Conservation (phyloP, 2,888 invertebrate genomes). For the Eupithecia inturbata region DNA sequence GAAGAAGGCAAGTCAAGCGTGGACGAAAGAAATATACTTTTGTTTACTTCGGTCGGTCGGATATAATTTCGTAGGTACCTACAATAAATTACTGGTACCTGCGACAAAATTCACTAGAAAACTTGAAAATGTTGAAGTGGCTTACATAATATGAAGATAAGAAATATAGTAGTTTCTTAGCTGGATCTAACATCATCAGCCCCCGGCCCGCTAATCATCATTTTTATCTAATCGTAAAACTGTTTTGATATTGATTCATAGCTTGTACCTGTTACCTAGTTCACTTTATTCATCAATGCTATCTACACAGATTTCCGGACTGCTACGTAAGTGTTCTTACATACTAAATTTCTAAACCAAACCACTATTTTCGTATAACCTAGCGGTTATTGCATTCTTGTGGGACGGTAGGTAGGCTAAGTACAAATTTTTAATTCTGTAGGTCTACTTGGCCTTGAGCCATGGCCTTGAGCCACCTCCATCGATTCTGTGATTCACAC, state of each 20-base stretch:
- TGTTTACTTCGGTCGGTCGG: background rate
- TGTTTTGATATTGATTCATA: conserved; percentile 14
- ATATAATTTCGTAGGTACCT: background rate
- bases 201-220: conserved; percentile 11
- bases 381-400: conserved; percentile 4
- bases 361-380: background rate
- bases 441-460: conserved; percentile 17
- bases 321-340: conserved; percentile 27
- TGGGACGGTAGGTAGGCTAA: background rate
- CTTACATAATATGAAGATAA: conserved; percentile 3
- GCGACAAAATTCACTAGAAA: background rate
- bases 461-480: conserved; percentile 16
- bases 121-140: background rate
- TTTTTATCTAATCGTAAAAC: conserved; percentile 11
- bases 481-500: conserved; percentile 20
- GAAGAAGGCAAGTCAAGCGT: no score
- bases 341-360: background rate
- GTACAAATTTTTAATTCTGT: background rate
- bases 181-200: background rate
- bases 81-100: background rate
- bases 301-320: conserved; percentile 23
- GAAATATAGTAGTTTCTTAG: conserved; percentile 6
- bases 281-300: conserved; percentile 25
- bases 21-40: conserved; percentile 4
- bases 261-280: background rate